Evolutionary conservation across 2,888 invertebrate species (phyloP).

Genomic region (Ophion obscuratus): DNA sequence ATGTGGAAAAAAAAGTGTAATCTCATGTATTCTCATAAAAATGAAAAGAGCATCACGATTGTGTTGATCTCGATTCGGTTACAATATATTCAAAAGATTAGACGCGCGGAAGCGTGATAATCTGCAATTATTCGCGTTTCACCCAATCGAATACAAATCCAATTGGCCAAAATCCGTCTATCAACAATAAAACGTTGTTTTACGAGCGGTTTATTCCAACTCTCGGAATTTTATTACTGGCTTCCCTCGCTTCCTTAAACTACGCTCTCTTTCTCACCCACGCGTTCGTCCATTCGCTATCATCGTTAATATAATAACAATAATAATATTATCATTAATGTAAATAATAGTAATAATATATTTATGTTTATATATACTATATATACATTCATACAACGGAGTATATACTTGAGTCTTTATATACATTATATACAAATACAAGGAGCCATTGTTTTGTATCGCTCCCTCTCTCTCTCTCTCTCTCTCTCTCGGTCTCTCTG

Average conservation of each 20-base stretch:
- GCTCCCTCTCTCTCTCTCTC: conserved; percentile 28
- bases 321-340: conserved; percentile 42
- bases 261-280: conserved; percentile 17
- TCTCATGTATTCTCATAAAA: conserved; percentile 67
- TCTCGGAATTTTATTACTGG: conserved; percentile 48
- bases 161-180: conserved; percentile 41
- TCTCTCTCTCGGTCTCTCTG: too few species aligned
- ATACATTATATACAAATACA: conserved; percentile 65
- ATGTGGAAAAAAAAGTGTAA: conserved; percentile 59
- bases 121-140: conserved; percentile 32
- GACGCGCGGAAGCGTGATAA: conserved; percentile 49
- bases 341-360: conserved; percentile 63
- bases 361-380: conserved; percentile 66
- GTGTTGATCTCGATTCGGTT: conserved; percentile 57
- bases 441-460: neutral
- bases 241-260: conserved; percentile 41
- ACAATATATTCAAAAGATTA: conserved; percentile 55
- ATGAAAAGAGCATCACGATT: conserved; percentile 60
- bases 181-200: conserved; percentile 58
- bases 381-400: conserved; percentile 65
- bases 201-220: conserved; percentile 9
- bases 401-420: conserved; percentile 64
- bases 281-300: conserved; percentile 49
- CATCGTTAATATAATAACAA: conserved; percentile 21
- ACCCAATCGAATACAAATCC: conserved; percentile 61